Conservation (phyloP, 1,140 invertebrate genomes). For the Acyrthosiphon pisum region DNA sequence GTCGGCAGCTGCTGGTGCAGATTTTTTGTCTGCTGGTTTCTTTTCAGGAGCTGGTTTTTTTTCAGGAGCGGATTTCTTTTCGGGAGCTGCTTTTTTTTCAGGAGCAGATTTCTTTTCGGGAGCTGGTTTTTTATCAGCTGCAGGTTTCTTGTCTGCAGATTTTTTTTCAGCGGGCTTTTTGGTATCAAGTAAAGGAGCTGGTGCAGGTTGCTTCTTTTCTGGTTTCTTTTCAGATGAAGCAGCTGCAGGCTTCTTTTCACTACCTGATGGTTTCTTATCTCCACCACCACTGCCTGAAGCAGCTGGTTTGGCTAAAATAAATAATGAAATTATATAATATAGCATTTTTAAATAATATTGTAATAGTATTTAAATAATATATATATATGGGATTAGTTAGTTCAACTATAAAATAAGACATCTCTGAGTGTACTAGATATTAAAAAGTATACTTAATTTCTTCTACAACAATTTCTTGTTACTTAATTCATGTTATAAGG, state of each 20-base stretch:
- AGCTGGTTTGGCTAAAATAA: constrained; percentile 42
- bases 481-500: neutral
- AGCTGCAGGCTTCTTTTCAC: constrained; percentile 55
- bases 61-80: constrained; percentile 41
- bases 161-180: constrained; percentile 40
- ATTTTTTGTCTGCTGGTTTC: constrained; percentile 29
- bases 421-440: neutral
- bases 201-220: constrained; percentile 54
- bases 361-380: too few relatives aligned
- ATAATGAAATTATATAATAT: neutral
- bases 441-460: neutral
- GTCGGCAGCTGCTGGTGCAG: constrained; percentile 62
- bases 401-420: neutral
- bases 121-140: constrained; percentile 10
- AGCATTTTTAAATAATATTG: neutral
- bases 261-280: constrained; percentile 48
- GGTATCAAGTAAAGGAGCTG: constrained; percentile 35
- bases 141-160: constrained; percentile 31
- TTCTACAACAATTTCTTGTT: neutral
- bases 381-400: neutral
- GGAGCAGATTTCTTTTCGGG: constrained; percentile 22
- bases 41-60: constrained; percentile 51
- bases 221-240: constrained; percentile 50
- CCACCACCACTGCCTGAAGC: constrained; percentile 45
- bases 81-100: constrained; percentile 48